Evolutionary conservation across 35 echinoderm and acorn worm genomes (phyloP).

Genomic region (Apostichopus parvimensis): DNA sequence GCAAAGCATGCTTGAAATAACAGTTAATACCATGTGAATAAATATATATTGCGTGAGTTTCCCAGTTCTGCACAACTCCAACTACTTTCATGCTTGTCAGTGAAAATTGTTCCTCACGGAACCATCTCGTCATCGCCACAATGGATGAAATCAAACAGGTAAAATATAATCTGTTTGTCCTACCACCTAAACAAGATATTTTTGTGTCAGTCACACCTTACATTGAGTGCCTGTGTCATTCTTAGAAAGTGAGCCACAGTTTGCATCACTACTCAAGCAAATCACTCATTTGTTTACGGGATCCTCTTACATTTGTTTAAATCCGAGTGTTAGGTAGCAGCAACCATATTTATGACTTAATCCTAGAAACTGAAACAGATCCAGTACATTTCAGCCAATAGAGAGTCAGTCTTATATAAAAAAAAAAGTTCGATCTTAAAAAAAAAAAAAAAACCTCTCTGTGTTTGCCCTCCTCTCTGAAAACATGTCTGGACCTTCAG

Average conservation of each 20-base stretch:
- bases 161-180: not conserved
- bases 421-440: not conserved
- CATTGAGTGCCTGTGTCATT: not conserved
- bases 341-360: not conserved
- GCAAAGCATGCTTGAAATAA: too few species aligned
- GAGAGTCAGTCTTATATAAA: not conserved
- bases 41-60: too few species aligned
- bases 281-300: constrained; percentile 3
- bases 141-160: too few species aligned
- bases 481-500: not conserved
- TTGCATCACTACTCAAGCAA: not conserved
- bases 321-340: not conserved
- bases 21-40: too few species aligned
- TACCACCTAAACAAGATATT: not conserved
- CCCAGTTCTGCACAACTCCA: too few species aligned
- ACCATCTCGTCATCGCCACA: too few species aligned
- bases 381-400: not conserved
- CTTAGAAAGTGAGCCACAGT: not conserved
- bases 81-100: too few species aligned
- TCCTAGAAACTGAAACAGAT: not conserved
- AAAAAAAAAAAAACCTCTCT: not conserved
- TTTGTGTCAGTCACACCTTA: not conserved
- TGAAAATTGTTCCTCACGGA: too few species aligned
- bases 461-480: not conserved
- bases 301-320: constrained; percentile 26